A percentile compares a stretch with the other conserved stretches of the same genome.
phyloP scores from a whole-genome alignment of 2,797 vertebrate genomes.

The Alcedo quadribrachys region DNA sequence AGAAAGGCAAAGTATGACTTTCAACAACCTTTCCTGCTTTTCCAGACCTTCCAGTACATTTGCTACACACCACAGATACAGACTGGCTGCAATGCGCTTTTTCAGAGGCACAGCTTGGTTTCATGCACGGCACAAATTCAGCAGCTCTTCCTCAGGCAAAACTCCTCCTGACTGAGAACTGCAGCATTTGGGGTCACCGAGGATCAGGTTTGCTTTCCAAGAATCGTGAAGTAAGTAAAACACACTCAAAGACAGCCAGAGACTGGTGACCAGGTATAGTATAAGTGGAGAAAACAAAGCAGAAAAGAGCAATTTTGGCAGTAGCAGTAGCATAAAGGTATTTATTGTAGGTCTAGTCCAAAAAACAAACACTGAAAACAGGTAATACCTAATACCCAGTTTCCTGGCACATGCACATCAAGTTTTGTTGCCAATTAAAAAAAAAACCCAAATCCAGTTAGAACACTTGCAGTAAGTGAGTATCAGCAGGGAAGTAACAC shows the following conservation, averaged over 20 bases:
- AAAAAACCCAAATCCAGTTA: not conserved
- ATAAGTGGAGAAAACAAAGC: constrained; percentile 18
- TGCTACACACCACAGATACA: accelerated
- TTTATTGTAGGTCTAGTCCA: constrained; percentile 26
- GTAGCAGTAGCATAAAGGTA: not conserved
- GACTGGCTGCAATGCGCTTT: accelerated
- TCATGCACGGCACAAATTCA: not conserved
- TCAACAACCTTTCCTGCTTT: not conserved
- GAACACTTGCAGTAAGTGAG: not conserved
- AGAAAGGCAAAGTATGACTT: not conserved
- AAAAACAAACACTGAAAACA: constrained; percentile 35
- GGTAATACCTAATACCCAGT: not conserved
- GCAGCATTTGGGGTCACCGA: constrained; percentile 15
- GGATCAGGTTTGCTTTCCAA: constrained; percentile 42
- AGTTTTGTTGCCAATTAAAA: not conserved
- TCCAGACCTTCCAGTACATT: not conserved
- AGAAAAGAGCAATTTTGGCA: constrained; percentile 27
- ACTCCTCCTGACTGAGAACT: not conserved
- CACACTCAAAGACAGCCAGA: not conserved
- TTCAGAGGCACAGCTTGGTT: not conserved
- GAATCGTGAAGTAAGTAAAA: constrained; percentile 31
- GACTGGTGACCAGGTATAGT: not conserved
- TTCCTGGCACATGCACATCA: not conserved
- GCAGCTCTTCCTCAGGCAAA: constrained; percentile 23
- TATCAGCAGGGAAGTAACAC: not conserved